These are phyloP conservation scores for Pomacea canaliculata DNA, from an alignment of 2,888 invertebrate genomes.

Conservation along the genomic window DNA sequence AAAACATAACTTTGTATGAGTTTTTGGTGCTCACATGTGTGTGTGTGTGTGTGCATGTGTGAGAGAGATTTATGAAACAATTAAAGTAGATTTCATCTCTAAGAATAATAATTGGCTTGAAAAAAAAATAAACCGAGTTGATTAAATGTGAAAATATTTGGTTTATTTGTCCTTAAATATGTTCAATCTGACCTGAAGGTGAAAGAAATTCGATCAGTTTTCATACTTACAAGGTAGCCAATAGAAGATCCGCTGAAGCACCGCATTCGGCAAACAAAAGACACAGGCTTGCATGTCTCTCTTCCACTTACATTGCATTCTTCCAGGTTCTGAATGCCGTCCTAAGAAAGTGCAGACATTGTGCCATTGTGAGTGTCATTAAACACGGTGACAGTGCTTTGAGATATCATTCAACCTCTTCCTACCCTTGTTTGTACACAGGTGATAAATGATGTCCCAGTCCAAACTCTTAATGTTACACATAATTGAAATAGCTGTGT, in stretches of 20 bases:
- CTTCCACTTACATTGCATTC: constrained; percentile 6
- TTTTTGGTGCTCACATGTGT: neutral
- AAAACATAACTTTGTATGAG: neutral
- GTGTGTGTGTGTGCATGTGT: neutral
- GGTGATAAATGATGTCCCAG: too few relatives aligned
- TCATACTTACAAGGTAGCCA: constrained; percentile 52
- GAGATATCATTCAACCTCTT: too few relatives aligned
- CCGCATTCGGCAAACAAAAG: constrained; percentile 59
- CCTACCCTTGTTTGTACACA: too few relatives aligned
- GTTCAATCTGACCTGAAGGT: too few relatives aligned
- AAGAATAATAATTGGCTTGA: neutral
- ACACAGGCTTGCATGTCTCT: constrained; percentile 34
- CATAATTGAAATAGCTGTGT: too few relatives aligned
- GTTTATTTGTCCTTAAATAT: too few relatives aligned
- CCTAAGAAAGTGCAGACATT: neutral
- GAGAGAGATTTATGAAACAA: neutral
- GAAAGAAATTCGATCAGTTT: too few relatives aligned
- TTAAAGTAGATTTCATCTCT: neutral
- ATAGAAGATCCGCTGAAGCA: constrained; percentile 59
- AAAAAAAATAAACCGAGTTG: too few relatives aligned
- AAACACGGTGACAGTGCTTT: too few relatives aligned
- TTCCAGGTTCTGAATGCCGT: neutral
- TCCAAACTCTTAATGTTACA: too few relatives aligned
- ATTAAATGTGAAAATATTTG: too few relatives aligned
- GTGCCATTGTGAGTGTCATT: too few relatives aligned